These are phyloP conservation scores for Sceloporus tristichus DNA, from an alignment of 2,113 vertebrate species.

Conservation along the genomic window DNA sequence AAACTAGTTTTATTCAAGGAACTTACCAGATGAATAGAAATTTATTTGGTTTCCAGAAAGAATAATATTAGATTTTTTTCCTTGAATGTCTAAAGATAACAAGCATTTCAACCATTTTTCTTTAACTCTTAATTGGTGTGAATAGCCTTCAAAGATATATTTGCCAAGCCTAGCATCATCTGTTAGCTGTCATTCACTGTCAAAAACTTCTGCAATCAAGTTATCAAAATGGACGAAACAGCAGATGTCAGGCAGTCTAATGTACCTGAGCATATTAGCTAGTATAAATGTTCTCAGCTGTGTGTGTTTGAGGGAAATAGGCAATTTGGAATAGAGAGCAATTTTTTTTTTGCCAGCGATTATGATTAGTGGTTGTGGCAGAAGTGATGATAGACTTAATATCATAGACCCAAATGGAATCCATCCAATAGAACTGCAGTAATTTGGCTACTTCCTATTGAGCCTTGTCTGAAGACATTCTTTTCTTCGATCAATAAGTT, in stretches of 20 bases:
- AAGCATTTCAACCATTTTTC: background rate
- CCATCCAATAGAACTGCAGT: slow-evolving; percentile 51
- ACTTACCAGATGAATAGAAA: background rate
- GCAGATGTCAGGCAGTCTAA: slow-evolving; percentile 33
- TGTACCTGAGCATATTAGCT: slow-evolving; percentile 37
- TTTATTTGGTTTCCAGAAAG: slow-evolving; percentile 14
- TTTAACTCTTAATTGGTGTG: background rate
- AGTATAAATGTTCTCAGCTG: slow-evolving; percentile 65
- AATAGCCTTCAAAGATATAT: background rate
- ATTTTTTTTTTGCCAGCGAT: slow-evolving; percentile 33
- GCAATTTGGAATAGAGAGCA: slow-evolving; percentile 37
- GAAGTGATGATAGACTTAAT: slow-evolving; percentile 51
- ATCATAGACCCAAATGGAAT: slow-evolving; percentile 57
- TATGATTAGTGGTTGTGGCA: slow-evolving; percentile 35
- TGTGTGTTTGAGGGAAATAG: slow-evolving; percentile 54
- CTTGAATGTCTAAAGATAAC: background rate
- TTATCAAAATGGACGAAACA: slow-evolving; percentile 42
- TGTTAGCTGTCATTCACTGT: slow-evolving; percentile 25
- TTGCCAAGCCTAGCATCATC: accelerated
- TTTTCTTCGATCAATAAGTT: slow-evolving; percentile 72
- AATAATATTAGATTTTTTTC: background rate
- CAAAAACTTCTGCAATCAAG: slow-evolving; percentile 35
- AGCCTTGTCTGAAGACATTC: slow-evolving; percentile 57
- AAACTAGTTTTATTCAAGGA: background rate
- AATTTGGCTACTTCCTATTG: slow-evolving; percentile 51